Conservation (phyloP, 2,797 vertebrate genomes). For the Onychomys torridus region DNA sequence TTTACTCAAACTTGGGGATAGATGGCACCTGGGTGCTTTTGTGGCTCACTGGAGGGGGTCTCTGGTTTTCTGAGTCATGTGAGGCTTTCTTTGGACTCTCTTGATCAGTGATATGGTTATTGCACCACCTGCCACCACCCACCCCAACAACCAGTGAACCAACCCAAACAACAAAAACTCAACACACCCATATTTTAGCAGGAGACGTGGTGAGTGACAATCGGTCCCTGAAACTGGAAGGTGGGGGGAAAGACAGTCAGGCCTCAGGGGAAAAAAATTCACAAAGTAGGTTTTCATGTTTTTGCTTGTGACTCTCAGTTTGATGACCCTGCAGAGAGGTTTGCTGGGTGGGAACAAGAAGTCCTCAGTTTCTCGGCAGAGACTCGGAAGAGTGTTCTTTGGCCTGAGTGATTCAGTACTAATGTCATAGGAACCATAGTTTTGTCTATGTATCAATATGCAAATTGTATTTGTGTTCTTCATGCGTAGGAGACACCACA, state of each 20-base stretch:
- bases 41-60: neutral
- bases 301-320: constrained; percentile 35
- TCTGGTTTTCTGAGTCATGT: constrained; percentile 1
- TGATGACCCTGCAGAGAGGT: constrained; percentile 20
- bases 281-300: constrained; percentile 11
- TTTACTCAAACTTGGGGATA: constrained; percentile 9
- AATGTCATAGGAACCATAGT: constrained; percentile 6
- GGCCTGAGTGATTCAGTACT: constrained; percentile 19
- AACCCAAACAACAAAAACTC: neutral
- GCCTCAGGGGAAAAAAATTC: neutral
- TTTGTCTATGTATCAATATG: constrained; percentile 22
- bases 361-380: neutral
- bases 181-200: constrained; percentile 3
- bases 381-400: neutral
- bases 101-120: constrained; percentile 9
- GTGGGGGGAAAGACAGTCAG: neutral
- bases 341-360: neutral
- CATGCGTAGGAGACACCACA: neutral
- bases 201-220: neutral
- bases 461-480: neutral
- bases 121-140: neutral
- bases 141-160: neutral
- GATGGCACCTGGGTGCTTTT: neutral
- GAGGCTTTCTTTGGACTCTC: neutral
- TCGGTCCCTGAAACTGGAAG: neutral